Percentiles rank a stretch among this genome's conserved stretches.
Conservation (phyloP, 2,797 vertebrate genomes). For the Sebastes alutus region DNA sequence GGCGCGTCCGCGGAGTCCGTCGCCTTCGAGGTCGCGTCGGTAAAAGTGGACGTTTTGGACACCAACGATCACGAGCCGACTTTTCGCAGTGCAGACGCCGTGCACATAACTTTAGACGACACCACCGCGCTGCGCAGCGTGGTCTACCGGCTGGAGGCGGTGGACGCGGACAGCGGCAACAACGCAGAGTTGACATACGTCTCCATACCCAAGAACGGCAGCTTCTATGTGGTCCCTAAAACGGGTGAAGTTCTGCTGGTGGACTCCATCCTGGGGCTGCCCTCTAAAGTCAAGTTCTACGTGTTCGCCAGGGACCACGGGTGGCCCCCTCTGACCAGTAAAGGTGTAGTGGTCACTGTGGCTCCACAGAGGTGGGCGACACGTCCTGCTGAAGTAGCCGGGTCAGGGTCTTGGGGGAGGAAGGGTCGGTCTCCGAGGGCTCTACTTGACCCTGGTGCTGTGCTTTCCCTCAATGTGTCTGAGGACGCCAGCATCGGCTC, state of each 20-base stretch:
- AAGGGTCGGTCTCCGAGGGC: slow-evolving; percentile 66
- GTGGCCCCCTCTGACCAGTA: slow-evolving; percentile 84
- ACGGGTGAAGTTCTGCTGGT: slow-evolving; percentile 89
- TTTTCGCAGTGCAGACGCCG: slow-evolving; percentile 70
- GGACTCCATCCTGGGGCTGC: slow-evolving; percentile 86
- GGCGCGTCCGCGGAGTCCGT: slow-evolving; percentile 38
- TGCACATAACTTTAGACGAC: slow-evolving; percentile 85
- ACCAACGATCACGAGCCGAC: slow-evolving; percentile 89
- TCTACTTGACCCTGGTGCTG: slow-evolving; percentile 63
- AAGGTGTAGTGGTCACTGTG: slow-evolving; percentile 79
- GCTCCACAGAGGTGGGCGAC: slow-evolving; percentile 76
- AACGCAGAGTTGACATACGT: slow-evolving; percentile 89
- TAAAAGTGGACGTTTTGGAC: slow-evolving; percentile 89
- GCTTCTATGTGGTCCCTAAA: slow-evolving; percentile 91
- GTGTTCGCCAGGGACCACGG: slow-evolving; percentile 88
- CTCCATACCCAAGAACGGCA: slow-evolving; percentile 82
- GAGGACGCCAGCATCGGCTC: slow-evolving; percentile 85
- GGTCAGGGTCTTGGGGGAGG: slow-evolving; percentile 23
- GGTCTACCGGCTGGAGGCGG: slow-evolving; percentile 82
- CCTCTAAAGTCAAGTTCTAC: slow-evolving; percentile 76
- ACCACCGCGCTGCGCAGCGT: slow-evolving; percentile 85
- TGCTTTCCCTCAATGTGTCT: slow-evolving; percentile 81
- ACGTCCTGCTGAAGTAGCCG: slow-evolving; percentile 19
- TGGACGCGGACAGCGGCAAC: slow-evolving; percentile 86
- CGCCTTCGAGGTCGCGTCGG: slow-evolving; percentile 75